Conservation (phyloP, 2,113 vertebrate genomes). For the Eretmochelys imbricata region DNA sequence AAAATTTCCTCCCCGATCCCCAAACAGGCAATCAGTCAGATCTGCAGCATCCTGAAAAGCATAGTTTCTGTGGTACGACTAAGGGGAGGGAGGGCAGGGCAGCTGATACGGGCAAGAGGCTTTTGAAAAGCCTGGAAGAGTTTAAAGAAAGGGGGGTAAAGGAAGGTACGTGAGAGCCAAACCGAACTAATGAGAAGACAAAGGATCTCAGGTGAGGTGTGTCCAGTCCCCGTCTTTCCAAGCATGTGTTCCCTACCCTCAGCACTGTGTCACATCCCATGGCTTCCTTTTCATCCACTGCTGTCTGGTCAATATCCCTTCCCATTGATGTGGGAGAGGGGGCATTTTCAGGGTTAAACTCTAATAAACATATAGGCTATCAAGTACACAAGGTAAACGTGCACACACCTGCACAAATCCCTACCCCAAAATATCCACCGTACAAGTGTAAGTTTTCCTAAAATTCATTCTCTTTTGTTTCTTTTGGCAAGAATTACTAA, state of each 20-base stretch:
- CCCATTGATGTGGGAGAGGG: background rate
- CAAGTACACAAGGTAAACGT: background rate
- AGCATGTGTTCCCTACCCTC: background rate
- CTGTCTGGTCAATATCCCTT: background rate
- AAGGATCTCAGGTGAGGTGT: too few species aligned
- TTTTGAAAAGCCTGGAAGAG: background rate
- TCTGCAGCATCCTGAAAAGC: background rate
- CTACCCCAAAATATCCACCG: background rate
- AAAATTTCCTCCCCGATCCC: background rate
- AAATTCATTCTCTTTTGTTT: background rate
- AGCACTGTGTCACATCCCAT: background rate
- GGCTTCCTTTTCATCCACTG: background rate
- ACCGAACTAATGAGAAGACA: background rate
- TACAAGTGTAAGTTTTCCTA: background rate
- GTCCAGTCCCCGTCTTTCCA: background rate
- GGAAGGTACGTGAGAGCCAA: background rate
- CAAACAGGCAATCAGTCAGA: background rate
- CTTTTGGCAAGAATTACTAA: background rate
- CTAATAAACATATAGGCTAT: background rate
- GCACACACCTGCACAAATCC: background rate
- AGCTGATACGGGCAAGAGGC: background rate
- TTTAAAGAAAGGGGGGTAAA: background rate
- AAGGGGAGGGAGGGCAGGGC: background rate
- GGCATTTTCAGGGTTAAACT: background rate
- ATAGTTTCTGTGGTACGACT: too few species aligned